Evolutionary conservation across 2,888 invertebrate genomes (phyloP).

Genomic region (Polietes domitor): DNA sequence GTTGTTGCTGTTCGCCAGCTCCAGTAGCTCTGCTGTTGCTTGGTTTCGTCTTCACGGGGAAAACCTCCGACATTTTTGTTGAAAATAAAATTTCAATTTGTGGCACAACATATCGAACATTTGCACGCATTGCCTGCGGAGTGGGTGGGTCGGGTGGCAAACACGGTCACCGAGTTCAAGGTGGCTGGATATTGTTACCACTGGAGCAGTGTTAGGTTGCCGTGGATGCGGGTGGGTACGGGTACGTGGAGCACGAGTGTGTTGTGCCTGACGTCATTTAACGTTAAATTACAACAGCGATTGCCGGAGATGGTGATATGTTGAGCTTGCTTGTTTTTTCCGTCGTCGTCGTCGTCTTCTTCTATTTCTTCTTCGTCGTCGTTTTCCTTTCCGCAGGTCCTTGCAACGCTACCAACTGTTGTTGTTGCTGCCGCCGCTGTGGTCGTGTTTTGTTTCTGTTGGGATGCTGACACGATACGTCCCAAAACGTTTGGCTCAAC

Average conservation of each 20-base stretch:
- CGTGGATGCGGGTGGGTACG: not conserved
- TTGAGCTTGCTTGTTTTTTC: not conserved
- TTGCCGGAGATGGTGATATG: slow-evolving; percentile 26
- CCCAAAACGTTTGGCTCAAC: slow-evolving; percentile 24
- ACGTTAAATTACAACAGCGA: slow-evolving; percentile 31
- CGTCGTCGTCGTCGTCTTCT: not conserved
- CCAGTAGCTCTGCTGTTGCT: too few species aligned
- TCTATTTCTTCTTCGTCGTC: not conserved
- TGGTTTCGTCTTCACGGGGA: not conserved
- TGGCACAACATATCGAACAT: slow-evolving; percentile 27
- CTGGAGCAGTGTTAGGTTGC: not conserved
- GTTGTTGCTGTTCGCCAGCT: too few species aligned
- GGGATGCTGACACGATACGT: slow-evolving; percentile 20
- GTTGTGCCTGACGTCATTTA: slow-evolving; percentile 29
- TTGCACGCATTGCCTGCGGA: slow-evolving; percentile 6
- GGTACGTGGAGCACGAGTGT: not conserved
- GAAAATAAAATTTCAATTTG: slow-evolving; percentile 37
- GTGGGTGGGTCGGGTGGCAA: too few species aligned
- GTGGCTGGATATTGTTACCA: not conserved
- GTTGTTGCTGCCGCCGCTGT: not conserved
- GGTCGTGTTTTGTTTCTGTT: not conserved
- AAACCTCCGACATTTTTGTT: slow-evolving; percentile 13
- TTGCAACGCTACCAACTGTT: slow-evolving; percentile 1
- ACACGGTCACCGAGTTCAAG: not conserved
- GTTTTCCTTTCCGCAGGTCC: not conserved